Evolutionary conservation across 2,888 invertebrate genomes (phyloP).

Genomic region (Ceramica pisi): DNA sequence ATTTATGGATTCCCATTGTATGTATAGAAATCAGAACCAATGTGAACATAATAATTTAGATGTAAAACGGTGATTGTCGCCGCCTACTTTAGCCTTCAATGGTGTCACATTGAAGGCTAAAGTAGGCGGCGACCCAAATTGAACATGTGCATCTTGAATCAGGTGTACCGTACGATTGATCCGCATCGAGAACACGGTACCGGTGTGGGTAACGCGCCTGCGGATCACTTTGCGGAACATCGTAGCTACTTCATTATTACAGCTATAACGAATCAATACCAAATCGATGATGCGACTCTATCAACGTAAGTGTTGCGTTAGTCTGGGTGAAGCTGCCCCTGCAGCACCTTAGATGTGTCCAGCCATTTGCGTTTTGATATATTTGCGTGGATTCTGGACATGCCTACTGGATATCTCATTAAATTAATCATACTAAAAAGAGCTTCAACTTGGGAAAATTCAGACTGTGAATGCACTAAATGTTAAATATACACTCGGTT

Average conservation of each 20-base stretch:
- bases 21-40: slow-evolving; percentile 48
- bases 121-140: slow-evolving; percentile 72
- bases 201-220: slow-evolving; percentile 75
- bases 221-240: slow-evolving; percentile 72
- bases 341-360: background rate
- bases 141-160: slow-evolving; percentile 77
- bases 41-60: slow-evolving; percentile 49
- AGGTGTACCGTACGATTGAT: slow-evolving; percentile 83
- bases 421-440: no score
- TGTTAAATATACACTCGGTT: no score
- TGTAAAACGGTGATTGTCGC: slow-evolving; percentile 53
- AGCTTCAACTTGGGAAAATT: no score
- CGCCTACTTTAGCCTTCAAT: no score
- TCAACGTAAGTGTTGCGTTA: slow-evolving; percentile 26
- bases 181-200: slow-evolving; percentile 82
- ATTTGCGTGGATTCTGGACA: background rate
- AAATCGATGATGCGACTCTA: slow-evolving; percentile 27
- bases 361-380: background rate
- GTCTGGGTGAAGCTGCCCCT: slow-evolving; percentile 6
- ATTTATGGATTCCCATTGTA: slow-evolving; percentile 30
- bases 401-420: no score
- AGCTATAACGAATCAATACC: slow-evolving; percentile 45
- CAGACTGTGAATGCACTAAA: no score
- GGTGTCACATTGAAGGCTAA: slow-evolving; percentile 52
- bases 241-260: slow-evolving; percentile 48